Evolutionary conservation across 2,888 invertebrate species (phyloP), one percentile per base, ranked within the genome.

Genomic region (Trachelus stipa): DNA sequence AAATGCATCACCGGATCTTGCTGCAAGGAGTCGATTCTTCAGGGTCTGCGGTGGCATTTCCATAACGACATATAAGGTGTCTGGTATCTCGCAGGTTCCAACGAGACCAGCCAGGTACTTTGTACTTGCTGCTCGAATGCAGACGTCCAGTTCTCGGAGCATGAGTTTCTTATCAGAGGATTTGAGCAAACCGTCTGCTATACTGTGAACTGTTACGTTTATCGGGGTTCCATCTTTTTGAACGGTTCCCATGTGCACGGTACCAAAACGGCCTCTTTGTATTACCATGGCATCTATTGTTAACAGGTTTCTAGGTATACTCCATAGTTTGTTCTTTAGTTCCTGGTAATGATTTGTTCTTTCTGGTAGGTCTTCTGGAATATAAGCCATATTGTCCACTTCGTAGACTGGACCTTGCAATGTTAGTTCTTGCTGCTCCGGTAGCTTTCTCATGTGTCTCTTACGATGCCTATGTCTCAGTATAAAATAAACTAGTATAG

Each of bases 381-480:
- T 93, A 85, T 96, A 97, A 0, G 95, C 96, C 85, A 95, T 94
- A 88, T 96, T 97, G 90, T 96, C 97, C 77, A 96, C 94, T 92
- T 96, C 96, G 81, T 96, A 94, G 87, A 96, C 94, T 0, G 96
- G 96, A 79, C 96, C 96, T 87, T 96, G 96, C 34, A 97, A 90
- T 0, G 96, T 96, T 92, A 95, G 91, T 88, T 95, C 95, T 85
- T 95, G 95, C 69, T 93, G 93, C 82, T 94, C 94, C 9, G 93
- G 92, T 40, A 93, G 90, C 73, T 93, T 91, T 11, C 92, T 92
- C 83, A 93, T 90, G 31, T 93, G 91, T 6, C 92, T 92, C 79
- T 93, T 91, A 74, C 85, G 85, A 71, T 89, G 89, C 68, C 88
- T 88, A 71, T 87, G 87, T 76, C 92, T 93, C 34, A 96, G 89